A percentile compares a stretch with the other conserved stretches of the same genome.
These are phyloP conservation scores for Zophobas morio DNA, from an alignment of 1,140 invertebrate genomes.

Conservation along the genomic window DNA sequence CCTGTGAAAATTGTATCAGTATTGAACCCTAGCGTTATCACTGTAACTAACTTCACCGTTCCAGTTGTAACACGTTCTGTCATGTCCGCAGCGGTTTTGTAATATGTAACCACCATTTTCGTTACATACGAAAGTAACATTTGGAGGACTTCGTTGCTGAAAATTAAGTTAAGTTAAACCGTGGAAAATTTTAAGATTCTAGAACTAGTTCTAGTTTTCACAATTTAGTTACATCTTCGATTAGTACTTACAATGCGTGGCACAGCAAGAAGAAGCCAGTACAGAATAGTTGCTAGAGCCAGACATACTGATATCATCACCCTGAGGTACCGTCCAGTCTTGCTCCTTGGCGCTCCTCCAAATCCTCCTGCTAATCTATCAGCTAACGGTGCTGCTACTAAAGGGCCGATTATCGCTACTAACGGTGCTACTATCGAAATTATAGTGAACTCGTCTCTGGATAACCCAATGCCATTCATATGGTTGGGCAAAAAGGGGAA, in stretches of 20 bases:
- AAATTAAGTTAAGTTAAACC: background rate
- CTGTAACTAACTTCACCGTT: conserved; percentile 63
- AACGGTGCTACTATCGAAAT: conserved; percentile 83
- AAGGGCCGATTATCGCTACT: conserved; percentile 78
- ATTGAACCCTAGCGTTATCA: background rate
- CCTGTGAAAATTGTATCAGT: conserved; percentile 56
- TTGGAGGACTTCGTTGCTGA: conserved; percentile 71
- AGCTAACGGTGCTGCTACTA: conserved; percentile 78
- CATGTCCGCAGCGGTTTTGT: conserved; percentile 77
- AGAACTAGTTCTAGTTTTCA: no score
- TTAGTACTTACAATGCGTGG: conserved; percentile 72
- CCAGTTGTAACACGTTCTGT: conserved; percentile 77
- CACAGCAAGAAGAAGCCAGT: conserved; percentile 76
- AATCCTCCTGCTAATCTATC: conserved; percentile 73
- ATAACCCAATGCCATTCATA: conserved; percentile 80
- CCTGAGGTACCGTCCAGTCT: conserved; percentile 72
- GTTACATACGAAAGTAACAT: conserved; percentile 79
- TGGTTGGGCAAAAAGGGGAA: conserved; percentile 83
- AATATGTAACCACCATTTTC: conserved; percentile 75
- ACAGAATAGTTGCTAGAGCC: conserved; percentile 77
- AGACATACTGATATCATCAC: conserved; percentile 79
- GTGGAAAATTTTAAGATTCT: background rate
- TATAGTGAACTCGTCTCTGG: conserved; percentile 77
- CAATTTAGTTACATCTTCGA: conserved; percentile 51
- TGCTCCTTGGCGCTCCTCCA: conserved; percentile 66